Evolutionary conservation across 2,797 vertebrate species (phyloP), one percentile per base, ranked within the genome.

Genomic region (Podarcis siculus): DNA sequence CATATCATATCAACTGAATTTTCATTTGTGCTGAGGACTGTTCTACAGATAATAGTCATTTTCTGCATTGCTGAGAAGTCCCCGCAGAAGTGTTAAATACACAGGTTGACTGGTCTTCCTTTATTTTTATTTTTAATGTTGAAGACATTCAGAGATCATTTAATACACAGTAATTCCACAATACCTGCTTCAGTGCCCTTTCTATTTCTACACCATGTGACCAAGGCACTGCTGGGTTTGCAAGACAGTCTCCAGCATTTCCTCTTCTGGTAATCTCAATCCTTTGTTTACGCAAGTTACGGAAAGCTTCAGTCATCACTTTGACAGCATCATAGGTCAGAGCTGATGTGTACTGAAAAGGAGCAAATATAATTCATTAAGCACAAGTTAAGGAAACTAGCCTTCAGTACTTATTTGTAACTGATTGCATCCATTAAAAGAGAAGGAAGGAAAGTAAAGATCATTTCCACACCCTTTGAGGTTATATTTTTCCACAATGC

Each of bases 281-380:
- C 91, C 98, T 97, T 91, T 99, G 98, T 91, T 99, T 99, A 89
- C 99, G 97, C 42, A 99, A 97, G 95, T 98, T 98, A 84, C 98
- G 98, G 94, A 99, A 99, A 30, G 99, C 99, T 96, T 99, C 98
- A 0, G 98, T 99, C 98, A 99, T 99, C 95, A 99, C 99, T 97
- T 99, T 98, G 49, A 99, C 99, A 0, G 99, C 98, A 30, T 99
- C 99, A 67, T 99, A 99, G 25, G 99, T 99, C 97, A 99, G 93
- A 69, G 99, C 99, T 49, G 99, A 99, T 10, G 98, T 99, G 93
- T 99, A 99, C 98, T 99, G 94, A 85, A 97, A 96, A 93, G 15
- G 76, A 95, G 13, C n/a, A 86, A 79, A 95, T 67, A 81, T 27
- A 79, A 32, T 78, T 83, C 25, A 83, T 94, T 81, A 94, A 92